Evolutionary conservation across 2,113 vertebrate genomes (phyloP), one percentile per base, ranked within the genome.

Genomic region (Aix galericulata): DNA sequence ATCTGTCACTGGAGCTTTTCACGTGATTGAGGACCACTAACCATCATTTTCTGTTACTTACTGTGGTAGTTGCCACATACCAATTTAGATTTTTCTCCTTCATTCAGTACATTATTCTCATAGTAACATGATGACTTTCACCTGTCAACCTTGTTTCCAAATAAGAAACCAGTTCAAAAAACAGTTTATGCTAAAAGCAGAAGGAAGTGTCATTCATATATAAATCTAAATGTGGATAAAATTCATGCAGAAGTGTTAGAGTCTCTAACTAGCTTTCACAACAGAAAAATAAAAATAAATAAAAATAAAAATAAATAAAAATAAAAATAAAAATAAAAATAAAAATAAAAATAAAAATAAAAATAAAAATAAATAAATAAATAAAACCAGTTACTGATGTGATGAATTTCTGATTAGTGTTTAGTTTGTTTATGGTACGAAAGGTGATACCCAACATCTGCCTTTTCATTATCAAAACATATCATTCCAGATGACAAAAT

Each of bases 11-110:
- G 32, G 23, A 48, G 26, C 3, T 90, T 83, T 75, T 60, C 31
- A 52, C 2, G 0, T 67, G 32, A 68, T 17, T 68, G 34, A 73
- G 8, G 1, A 3, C 32, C 0, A 1, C 27, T 40, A 63, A 46
- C 11, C 50, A 14, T 5, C 7, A 48, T n/a, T 26, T 72, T 84
- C 46, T 32, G 3, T 11, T 63, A 71, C 25, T 25, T 72, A 52
- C 18, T 40, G 56, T 18, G 62, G 52, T 9, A 80, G 13, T 23
- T 1, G 5, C 31, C 17, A 84, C 27, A 32, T 52, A 58, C 21
- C 2, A 2, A 1, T 86, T 77, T 58, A 56, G 23, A 21, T 52
- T 15, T 76, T 38, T 48, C 27, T 56, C 52, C 14, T 83, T 80
- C 36, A 34, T 21, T 67, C 29, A 18, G 23, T 52, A 26, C 8